A percentile compares a stretch with the other conserved stretches of the same genome.
phyloP scores from a whole-genome alignment of 2,797 vertebrate genomes.

The Xiphophorus birchmanni region DNA sequence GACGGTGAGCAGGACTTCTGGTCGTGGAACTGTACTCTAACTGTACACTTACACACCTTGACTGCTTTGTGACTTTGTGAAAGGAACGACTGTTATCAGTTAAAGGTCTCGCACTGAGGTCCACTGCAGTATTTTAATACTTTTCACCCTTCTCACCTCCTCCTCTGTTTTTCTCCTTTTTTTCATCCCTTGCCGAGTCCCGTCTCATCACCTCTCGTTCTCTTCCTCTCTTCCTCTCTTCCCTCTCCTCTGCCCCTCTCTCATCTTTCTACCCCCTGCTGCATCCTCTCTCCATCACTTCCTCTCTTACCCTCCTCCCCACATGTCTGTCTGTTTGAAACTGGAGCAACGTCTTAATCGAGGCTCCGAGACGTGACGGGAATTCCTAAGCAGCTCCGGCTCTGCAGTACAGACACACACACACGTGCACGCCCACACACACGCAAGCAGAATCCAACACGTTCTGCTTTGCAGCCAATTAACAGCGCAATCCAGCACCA shows the following conservation, averaged over 20 bases:
- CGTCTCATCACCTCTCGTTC: slow-evolving; percentile 60
- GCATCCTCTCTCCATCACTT: slow-evolving; percentile 38
- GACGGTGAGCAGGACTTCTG: slow-evolving; percentile 6
- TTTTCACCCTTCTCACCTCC: slow-evolving; percentile 25
- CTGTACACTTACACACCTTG: slow-evolving; percentile 12
- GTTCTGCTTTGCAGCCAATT: slow-evolving; percentile 75
- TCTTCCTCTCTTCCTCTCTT: slow-evolving; percentile 49
- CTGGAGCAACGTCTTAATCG: slow-evolving; percentile 83
- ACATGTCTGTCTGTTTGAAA: slow-evolving; percentile 76
- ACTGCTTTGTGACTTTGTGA: slow-evolving; percentile 42
- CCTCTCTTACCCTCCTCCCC: slow-evolving; percentile 57
- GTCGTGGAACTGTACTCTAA: slow-evolving; percentile 2
- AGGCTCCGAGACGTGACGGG: slow-evolving; percentile 71
- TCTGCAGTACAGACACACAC: slow-evolving; percentile 64
- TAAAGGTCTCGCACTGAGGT: slow-evolving; percentile 38
- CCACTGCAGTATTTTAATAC: slow-evolving; percentile 60
- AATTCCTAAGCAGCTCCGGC: slow-evolving; percentile 68
- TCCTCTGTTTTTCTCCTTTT: background rate
- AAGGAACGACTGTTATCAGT: slow-evolving; percentile 39
- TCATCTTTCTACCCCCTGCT: slow-evolving; percentile 51
- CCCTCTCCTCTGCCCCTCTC: slow-evolving; percentile 50
- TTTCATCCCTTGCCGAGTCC: slow-evolving; percentile 32
- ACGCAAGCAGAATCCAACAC: slow-evolving; percentile 28
- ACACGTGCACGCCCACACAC: slow-evolving; percentile 37
- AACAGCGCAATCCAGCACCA: slow-evolving; percentile 71